Evolutionary conservation across 2,888 invertebrate genomes (phyloP).

Genomic region (Dryobota labecula): DNA sequence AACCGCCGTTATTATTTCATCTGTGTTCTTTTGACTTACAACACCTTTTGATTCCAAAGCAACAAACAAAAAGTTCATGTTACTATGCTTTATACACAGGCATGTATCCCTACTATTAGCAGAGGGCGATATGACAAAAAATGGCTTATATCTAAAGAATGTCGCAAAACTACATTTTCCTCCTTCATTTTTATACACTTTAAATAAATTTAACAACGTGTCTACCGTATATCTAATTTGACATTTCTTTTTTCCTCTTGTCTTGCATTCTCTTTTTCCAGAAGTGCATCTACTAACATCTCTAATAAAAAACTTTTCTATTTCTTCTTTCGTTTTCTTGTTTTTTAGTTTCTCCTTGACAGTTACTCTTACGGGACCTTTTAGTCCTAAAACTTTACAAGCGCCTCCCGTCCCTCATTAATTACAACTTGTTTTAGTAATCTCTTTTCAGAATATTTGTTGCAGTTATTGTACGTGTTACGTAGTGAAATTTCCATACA

Average conservation of each 20-base stretch:
- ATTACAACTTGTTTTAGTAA: conserved; percentile 23
- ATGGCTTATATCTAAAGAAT: conserved; percentile 35
- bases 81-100: conserved; percentile 46
- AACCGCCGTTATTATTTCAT: conserved; percentile 34
- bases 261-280: conserved; percentile 25
- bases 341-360: conserved; percentile 10
- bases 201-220: conserved; percentile 31
- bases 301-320: conserved; percentile 31
- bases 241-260: conserved; percentile 27
- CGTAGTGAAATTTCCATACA: conserved; percentile 23
- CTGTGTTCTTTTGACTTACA: conserved; percentile 31
- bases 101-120: conserved; percentile 43
- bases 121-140: conserved; percentile 42
- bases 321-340: conserved; percentile 18
- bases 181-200: conserved; percentile 40
- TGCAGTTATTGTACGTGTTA: conserved; percentile 21
- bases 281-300: conserved; percentile 39
- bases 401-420: conserved; percentile 4
- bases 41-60: conserved; percentile 37
- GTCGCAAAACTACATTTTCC: conserved; percentile 45
- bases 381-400: conserved; percentile 19
- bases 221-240: conserved; percentile 34
- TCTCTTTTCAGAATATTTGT: conserved; percentile 22
- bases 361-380: conserved; percentile 15
- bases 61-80: conserved; percentile 40